Base-by-base conservation (phyloP, 2,888 invertebrate genomes). In the Dilophus febrilis region DNA sequence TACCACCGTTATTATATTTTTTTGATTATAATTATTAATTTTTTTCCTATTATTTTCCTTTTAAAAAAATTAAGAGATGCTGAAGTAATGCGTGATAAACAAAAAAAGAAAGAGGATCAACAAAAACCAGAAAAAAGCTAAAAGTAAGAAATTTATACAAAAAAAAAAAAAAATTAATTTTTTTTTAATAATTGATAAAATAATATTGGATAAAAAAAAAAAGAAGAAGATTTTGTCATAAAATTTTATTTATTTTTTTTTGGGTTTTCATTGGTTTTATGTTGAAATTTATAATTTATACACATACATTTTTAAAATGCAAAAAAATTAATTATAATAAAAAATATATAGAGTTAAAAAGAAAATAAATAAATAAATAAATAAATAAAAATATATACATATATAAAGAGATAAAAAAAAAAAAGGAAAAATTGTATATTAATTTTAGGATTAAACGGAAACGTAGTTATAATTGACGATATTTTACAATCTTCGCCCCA, bases 41-140 rank as follows among this genome's bases (percentile, higher is more conserved):
- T n/a, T n/a, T n/a, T n/a, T n/a, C n/a, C n/a, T n/a, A n/a, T n/a
- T n/a, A n/a, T n/a, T n/a, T n/a, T n/a, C n/a, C n/a, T n/a, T n/a
- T n/a, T n/a, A n/a, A n/a, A n/a, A n/a, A n/a, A 42, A 65, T 66
- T 36, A 55, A 85, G 88, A 55, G 88, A 88, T 69, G 87, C 88
- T 17, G 85, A 88, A 55, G 50, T 84, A 54, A 86, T 88, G 83
- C 67, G 86, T 55, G 83, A 86, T 56, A 88, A 88, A 58, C 87
- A 88, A 65, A 70, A 71, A 55, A 81, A 77, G 62, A 83, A 83
- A 53, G 74, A 77, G 53, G 69, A 71, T 51, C 66, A 67, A 47
- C 54, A 52, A 47, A 47, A 52, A 42, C 44, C 40, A 37, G 32
- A 35, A 34, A 38, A 36, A 40, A 22, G 29, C 30, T 32, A 26